Conservation (phyloP, 2,888 invertebrate genomes). For the Linyphia triangularis region DNA sequence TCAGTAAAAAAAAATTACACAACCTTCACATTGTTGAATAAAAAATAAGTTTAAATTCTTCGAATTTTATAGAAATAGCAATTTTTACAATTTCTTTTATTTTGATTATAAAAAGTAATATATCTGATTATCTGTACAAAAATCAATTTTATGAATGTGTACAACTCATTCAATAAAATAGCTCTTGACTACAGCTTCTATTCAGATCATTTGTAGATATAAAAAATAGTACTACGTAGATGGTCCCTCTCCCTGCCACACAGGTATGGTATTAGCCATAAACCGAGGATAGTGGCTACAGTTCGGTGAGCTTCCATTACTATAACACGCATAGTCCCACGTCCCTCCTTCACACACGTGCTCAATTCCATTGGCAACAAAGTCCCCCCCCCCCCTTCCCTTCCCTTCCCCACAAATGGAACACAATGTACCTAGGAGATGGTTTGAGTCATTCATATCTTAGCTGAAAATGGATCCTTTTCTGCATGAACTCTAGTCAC, state of each 20-base stretch:
- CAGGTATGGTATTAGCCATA: neutral
- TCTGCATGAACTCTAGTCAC: neutral
- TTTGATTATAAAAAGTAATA: too few species aligned
- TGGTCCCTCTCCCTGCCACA: neutral
- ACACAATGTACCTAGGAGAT: neutral
- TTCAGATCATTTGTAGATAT: too few species aligned
- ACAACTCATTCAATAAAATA: too few species aligned
- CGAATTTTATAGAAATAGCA: too few species aligned
- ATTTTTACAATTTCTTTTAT: too few species aligned
- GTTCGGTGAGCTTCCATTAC: neutral
- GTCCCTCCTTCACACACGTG: neutral
- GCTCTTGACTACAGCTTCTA: too few species aligned
- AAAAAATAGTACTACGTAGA: neutral
- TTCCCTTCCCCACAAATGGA: neutral
- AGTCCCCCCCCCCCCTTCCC: neutral
- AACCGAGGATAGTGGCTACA: neutral
- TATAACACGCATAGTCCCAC: neutral
- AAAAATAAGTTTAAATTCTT: too few species aligned
- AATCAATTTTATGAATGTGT: too few species aligned
- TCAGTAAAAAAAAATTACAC: too few species aligned
- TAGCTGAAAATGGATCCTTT: neutral
- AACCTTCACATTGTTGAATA: too few species aligned
- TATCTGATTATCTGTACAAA: too few species aligned
- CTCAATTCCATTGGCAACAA: neutral
- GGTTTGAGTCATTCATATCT: conserved; percentile 28